phyloP scores from a whole-genome alignment of 2,113 vertebrate species.

The Chionis minor region DNA sequence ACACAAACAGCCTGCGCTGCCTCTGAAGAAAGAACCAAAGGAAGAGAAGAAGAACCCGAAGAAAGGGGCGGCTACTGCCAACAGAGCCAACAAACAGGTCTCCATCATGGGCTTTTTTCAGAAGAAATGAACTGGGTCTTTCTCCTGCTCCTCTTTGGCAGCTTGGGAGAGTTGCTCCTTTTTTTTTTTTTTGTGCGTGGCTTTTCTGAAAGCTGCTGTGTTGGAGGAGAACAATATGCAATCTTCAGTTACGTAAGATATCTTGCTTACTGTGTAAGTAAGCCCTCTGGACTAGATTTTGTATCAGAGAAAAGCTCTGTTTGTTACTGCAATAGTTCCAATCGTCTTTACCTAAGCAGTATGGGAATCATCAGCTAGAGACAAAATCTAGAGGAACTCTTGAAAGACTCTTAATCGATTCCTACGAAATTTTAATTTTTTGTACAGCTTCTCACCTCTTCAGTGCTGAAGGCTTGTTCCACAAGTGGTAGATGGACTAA shows the following conservation, averaged over 20 bases:
- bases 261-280: slow-evolving; percentile 70
- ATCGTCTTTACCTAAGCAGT: neutral
- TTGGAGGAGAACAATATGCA: neutral
- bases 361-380: neutral
- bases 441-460: neutral
- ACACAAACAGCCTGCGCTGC: slow-evolving; percentile 34
- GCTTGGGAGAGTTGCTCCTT: neutral
- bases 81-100: slow-evolving; percentile 85
- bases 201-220: neutral
- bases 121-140: slow-evolving; percentile 80
- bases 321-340: neutral
- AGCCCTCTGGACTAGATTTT: slow-evolving; percentile 39
- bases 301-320: neutral
- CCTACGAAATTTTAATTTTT: neutral
- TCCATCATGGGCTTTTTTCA: slow-evolving; percentile 94
- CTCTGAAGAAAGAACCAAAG: slow-evolving; percentile 62
- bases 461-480: neutral
- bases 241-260: neutral
- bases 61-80: slow-evolving; percentile 69
- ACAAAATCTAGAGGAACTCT: neutral
- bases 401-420: neutral
- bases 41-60: slow-evolving; percentile 81
- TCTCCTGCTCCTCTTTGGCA: neutral
- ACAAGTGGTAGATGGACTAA: neutral
- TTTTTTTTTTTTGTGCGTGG: neutral